Conservation (phyloP, 2,888 invertebrate species). For the Cecidostiba fungosa region DNA sequence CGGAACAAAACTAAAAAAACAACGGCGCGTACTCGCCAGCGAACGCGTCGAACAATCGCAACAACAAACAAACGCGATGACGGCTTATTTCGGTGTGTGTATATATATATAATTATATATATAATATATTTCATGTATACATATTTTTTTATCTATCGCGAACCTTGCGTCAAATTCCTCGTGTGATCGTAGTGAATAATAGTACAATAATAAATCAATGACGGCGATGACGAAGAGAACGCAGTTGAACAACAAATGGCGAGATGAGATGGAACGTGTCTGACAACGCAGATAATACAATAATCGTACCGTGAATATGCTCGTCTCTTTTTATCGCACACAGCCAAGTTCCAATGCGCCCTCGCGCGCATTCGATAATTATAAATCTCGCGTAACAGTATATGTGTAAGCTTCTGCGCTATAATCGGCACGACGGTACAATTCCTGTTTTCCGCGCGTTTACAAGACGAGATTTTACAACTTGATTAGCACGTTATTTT, state of each 20-base stretch:
- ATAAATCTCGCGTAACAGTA: conserved; percentile 21
- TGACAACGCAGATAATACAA: background rate
- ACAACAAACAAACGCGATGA: conserved; percentile 32
- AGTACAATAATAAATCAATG: background rate
- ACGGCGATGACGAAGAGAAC: background rate
- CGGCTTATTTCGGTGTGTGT: background rate
- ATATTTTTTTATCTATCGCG: background rate
- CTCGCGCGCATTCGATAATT: conserved; percentile 49
- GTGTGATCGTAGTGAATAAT: background rate
- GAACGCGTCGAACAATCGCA: conserved; percentile 45
- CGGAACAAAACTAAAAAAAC: conserved; percentile 7
- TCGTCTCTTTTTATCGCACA: conserved; percentile 72
- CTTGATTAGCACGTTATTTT: conserved; percentile 29
- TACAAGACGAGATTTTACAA: conserved; percentile 74
- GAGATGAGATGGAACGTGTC: conserved; percentile 64
- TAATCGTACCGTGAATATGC: conserved; percentile 57
- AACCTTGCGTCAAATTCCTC: conserved; percentile 8
- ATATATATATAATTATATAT: background rate
- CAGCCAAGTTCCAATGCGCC: conserved; percentile 78
- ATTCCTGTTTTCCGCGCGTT: conserved; percentile 24
- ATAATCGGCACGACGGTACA: conserved; percentile 64
- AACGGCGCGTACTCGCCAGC: conserved; percentile 49
- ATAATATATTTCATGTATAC: background rate
- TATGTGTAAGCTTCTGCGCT: background rate
- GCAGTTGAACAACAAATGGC: conserved; percentile 7